Percentiles rank a stretch among this genome's conserved stretches.
Evolutionary conservation across 2,888 invertebrate genomes (phyloP).

Genomic region (Acanthosoma haemorrhoidale): DNA sequence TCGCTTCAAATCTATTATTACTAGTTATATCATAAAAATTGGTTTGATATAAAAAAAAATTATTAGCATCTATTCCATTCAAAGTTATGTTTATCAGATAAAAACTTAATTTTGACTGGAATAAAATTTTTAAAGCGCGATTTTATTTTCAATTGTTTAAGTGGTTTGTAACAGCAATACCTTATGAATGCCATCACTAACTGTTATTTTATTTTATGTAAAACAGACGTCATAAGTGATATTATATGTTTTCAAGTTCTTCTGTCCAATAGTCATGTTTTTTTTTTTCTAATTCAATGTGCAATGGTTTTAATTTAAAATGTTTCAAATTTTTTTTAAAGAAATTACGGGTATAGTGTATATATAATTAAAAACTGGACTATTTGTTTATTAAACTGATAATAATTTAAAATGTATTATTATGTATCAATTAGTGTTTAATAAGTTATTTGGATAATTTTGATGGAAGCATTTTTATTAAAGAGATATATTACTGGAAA

Average conservation of each 20-base stretch:
- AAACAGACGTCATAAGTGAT: not conserved
- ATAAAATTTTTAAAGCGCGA: not conserved
- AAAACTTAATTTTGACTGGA: constrained; percentile 5
- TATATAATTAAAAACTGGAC: not conserved
- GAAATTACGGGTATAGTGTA: constrained; percentile 24
- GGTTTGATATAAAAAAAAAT: too few species aligned
- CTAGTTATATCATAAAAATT: too few species aligned
- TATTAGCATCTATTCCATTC: not conserved
- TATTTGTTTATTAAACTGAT: too few species aligned
- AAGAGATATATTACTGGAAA: not conserved
- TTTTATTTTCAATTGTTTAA: not conserved
- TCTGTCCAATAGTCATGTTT: constrained; percentile 18
- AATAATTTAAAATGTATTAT: too few species aligned
- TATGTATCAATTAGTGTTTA: not conserved
- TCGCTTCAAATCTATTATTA: too few species aligned
- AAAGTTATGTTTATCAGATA: not conserved
- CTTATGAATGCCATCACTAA: too few species aligned
- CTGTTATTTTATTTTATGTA: not conserved
- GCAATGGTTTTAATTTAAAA: not conserved
- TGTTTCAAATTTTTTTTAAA: constrained; percentile 26
- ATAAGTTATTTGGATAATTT: not conserved
- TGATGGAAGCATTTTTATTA: not conserved
- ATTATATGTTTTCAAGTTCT: not conserved
- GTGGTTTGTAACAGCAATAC: not conserved
- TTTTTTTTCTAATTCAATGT: not conserved